phyloP scores from a whole-genome alignment of 2,888 invertebrate species.

The Andrena minutula region DNA sequence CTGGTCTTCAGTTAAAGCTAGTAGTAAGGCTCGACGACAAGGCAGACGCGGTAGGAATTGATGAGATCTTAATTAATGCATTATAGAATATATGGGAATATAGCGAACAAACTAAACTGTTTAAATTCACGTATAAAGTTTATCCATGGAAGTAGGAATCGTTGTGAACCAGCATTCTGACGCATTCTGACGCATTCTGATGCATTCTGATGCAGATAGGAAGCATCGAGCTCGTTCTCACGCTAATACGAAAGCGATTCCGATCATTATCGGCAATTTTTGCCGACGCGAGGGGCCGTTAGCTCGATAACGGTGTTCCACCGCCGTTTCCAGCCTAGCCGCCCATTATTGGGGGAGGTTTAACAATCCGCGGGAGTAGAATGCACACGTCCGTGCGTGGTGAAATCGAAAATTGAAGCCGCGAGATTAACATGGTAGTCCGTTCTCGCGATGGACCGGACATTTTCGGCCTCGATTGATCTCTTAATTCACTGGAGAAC shows the following conservation, averaged over 20 bases:
- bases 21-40: too few relatives aligned
- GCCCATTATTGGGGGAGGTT: conserved; percentile 35
- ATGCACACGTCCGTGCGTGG: neutral
- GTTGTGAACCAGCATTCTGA: too few relatives aligned
- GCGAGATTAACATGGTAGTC: conserved; percentile 24
- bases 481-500: conserved; percentile 25
- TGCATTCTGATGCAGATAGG: neutral
- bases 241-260: conserved; percentile 43
- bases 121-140: too few relatives aligned
- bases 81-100: neutral
- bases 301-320: conserved; percentile 14
- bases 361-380: conserved; percentile 32
- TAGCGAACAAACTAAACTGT: neutral
- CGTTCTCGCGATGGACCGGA: conserved; percentile 4
- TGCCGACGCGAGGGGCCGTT: conserved; percentile 23
- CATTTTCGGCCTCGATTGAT: conserved; percentile 7
- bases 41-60: too few relatives aligned
- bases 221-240: conserved; percentile 16
- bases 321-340: neutral
- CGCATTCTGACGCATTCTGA: neutral
- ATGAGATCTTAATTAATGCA: neutral
- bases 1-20: too few relatives aligned
- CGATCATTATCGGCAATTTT: conserved; percentile 52
- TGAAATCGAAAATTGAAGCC: conserved; percentile 52
- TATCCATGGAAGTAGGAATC: too few relatives aligned